A percentile compares a stretch with the other conserved stretches of the same genome.
phyloP scores from a whole-genome alignment of 1,140 invertebrate species.

The Alviniconcha marisindica region DNA sequence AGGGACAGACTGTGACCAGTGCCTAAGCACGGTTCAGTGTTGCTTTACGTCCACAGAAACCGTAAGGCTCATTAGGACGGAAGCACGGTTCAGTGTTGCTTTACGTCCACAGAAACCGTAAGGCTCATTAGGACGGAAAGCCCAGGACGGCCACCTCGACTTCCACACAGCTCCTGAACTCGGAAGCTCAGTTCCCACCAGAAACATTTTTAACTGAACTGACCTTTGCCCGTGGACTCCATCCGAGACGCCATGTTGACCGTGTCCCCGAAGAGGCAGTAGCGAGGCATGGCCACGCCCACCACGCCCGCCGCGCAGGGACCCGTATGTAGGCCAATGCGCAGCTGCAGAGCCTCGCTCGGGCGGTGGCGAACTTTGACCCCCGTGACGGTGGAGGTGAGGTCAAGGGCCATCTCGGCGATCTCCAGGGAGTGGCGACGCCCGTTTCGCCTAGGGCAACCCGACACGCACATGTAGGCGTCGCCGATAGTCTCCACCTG shows the following conservation, averaged over 20 bases:
- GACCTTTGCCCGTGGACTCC: constrained; percentile 70
- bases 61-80: no score
- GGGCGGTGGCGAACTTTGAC: constrained; percentile 89
- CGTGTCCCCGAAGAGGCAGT: constrained; percentile 71
- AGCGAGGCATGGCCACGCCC: constrained; percentile 68
- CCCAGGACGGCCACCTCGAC: no score
- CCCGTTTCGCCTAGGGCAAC: constrained; percentile 86
- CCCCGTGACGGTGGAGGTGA: constrained; percentile 89
- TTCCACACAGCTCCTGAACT: no score
- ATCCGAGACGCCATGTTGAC: constrained; percentile 71
- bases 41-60: no score
- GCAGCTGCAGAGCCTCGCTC: constrained; percentile 87
- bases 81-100: no score
- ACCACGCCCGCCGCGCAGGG: constrained; percentile 73
- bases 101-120: no score
- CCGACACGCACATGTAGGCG: constrained; percentile 96
- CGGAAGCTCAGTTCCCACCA: no score
- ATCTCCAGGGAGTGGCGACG: constrained; percentile 89
- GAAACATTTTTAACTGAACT: no score
- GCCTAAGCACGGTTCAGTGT: no score
- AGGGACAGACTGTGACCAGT: no score
- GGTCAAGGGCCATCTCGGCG: constrained; percentile 92
- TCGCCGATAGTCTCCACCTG: constrained; percentile 80
- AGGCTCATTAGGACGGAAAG: no score
- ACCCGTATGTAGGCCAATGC: constrained; percentile 92